phyloP scores from a whole-genome alignment of 2,888 invertebrate species.

The Oeneis ivallda region DNA sequence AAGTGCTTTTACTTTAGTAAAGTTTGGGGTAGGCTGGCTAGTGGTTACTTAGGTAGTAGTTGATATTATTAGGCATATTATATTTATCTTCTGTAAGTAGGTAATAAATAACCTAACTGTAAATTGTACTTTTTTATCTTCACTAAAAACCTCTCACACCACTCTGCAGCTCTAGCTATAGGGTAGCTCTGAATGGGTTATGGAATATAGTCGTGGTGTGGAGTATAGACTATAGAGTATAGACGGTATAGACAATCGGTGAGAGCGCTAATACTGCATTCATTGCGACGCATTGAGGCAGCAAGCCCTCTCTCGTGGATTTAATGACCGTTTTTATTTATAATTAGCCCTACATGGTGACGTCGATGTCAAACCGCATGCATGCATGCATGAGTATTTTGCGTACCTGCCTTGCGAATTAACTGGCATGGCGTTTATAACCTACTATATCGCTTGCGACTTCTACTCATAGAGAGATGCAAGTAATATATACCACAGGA shows the following conservation, averaged over 20 bases:
- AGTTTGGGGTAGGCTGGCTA: not conserved
- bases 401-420: slow-evolving; percentile 4
- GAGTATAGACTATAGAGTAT: slow-evolving; percentile 12
- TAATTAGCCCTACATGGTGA: slow-evolving; percentile 36
- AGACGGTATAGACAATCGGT: slow-evolving; percentile 28
- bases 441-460: not conserved
- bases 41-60: too few species aligned
- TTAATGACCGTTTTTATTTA: slow-evolving; percentile 37
- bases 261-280: slow-evolving; percentile 36
- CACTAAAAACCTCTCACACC: not conserved
- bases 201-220: not conserved
- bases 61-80: too few species aligned
- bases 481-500: not conserved
- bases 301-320: slow-evolving; percentile 36
- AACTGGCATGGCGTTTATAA: not conserved
- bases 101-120: too few species aligned
- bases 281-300: slow-evolving; percentile 38
- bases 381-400: not conserved
- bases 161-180: slow-evolving; percentile 7
- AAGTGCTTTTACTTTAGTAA: not conserved
- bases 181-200: slow-evolving; percentile 4
- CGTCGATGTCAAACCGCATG: slow-evolving; percentile 20
- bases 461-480: not conserved
- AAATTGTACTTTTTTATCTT: not conserved
- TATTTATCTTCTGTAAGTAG: too few species aligned